A percentile compares a stretch with the other conserved stretches of the same genome.
phyloP scores from a whole-genome alignment of 2,888 invertebrate genomes.

The Heliconius ethilla region DNA sequence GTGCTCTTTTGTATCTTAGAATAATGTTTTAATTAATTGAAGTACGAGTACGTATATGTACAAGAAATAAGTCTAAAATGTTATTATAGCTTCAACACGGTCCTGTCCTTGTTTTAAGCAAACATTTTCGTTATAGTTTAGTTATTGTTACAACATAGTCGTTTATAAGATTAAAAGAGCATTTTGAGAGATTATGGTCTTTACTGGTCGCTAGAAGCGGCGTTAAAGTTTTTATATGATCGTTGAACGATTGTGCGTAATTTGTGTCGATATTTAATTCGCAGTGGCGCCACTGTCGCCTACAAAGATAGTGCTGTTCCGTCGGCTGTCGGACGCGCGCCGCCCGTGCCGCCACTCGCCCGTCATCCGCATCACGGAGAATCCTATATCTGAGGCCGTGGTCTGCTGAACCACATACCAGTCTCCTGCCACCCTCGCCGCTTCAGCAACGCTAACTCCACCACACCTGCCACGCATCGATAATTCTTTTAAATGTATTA shows the following conservation, averaged over 20 bases:
- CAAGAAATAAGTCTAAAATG: background rate
- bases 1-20: background rate
- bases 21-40: background rate
- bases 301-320: constrained; percentile 85
- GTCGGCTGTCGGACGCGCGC: constrained; percentile 82
- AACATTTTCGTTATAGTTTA: background rate
- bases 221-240: background rate
- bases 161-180: background rate
- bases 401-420: constrained; percentile 81
- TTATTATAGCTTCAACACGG: background rate
- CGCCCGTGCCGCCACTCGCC: constrained; percentile 79
- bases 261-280: constrained; percentile 23
- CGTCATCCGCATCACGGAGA: constrained; percentile 89
- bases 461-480: constrained; percentile 5
- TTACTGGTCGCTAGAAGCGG: background rate
- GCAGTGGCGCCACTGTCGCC: constrained; percentile 88
- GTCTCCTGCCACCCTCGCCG: background rate
- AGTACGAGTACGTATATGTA: background rate
- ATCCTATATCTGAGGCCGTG: constrained; percentile 88
- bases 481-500: no score
- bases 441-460: constrained; percentile 16
- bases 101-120: background rate
- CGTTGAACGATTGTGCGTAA: constrained; percentile 6
- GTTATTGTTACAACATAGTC: no score
- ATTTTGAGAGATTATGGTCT: background rate